Base-by-base conservation (phyloP, 1,140 invertebrate genomes). In the Gonatopus flavifemur region DNA sequence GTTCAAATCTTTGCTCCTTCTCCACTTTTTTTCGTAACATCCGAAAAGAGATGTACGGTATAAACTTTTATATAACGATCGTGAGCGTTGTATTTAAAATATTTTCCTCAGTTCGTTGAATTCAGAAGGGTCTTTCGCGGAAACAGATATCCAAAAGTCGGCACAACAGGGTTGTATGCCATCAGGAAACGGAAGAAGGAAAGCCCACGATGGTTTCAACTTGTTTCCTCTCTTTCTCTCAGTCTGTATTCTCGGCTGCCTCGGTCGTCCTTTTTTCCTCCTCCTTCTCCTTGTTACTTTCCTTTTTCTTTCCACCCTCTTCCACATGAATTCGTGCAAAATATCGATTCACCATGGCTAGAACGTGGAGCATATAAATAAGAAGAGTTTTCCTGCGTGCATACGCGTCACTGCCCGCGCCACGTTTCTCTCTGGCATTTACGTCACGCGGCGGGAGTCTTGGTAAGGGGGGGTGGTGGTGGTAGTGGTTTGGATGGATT, bases 311-410 rank as follows among this genome's bases (percentile, higher is more conserved):
- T 8, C n/a, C 31, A 32, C 40, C 44, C 31, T 35, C 18, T 53
- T 39, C 53, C 59, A 47, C 49, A 50, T 50, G 63, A 65, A 66
- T 52, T 66, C 67, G 64, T 56, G 66, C 61, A 60, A 64, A 70
- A 70, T 76, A 76, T 76, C 68, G 73, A 76, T 76, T 76, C 62
- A 59, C 52, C 61, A 60, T 67, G 64, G 67, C 54, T 40, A 28
- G 32, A 56, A 52, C 55, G 25, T 47, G 51, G 59, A 64, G 66
- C 73, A 74, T 70, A 76, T 74, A 74, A 76, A 75, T 75, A 74
- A 76, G 74, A 70, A 72, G 72, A 75, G 71, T 75, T 76, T 75
- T 75, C 66, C 69, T 69, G 70, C 70, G 74, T 75, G 74, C 74
- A 73, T 68, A 75, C 71, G 74, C 72, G 72, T 76, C 72, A 75